Base-by-base conservation (phyloP, 2,113 vertebrate species). In the Eonycteris spelaea region DNA sequence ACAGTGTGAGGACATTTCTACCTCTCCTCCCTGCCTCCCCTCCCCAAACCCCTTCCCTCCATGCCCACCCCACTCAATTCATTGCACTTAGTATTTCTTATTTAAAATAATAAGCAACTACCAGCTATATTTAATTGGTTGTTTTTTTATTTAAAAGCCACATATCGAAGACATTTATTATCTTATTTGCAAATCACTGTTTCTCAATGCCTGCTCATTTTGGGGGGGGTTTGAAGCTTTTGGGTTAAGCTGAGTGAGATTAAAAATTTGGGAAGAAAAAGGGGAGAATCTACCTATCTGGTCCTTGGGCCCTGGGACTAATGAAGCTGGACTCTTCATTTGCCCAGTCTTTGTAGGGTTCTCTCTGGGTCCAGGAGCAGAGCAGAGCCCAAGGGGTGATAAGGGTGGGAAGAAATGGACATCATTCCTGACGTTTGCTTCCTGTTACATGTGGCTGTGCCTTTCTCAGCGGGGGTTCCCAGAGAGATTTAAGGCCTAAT, bases 141-240 rank as follows among this genome's bases (percentile, higher is more conserved):
- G 30, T 10, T 45, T 84, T 95, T 95, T 30, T 85, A 63, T 92
- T 90, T 83, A 78, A 86, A 91, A 92, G 21, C 30, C 30, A n/a
- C 10, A 16, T 40, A 21, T 33, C 33, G 65, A 88, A 21, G 70
- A 61, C 13, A 45, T 14, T 71, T 53, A 13, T 70, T 51, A n/a
- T 53, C 18, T 57, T 63, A n/a, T 75, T 95, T 71, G 75, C 30
- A 94, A 38, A 43, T 71, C 57, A 84, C 12, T 68, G 7, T 82
- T 80, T 65, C 79, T 83, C 30, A 35, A 30, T 38, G 15, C 6
- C 63, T 95, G 24, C 14, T 80, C 15, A 59, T 61, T 77, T 86
- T 79, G 35, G 10, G 33, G 35, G 10, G 33, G 33, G 22, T 35
- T n/a, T 57, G 51, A 79, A 67, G 35, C 6, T 51, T 92, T 75